phyloP scores from a whole-genome alignment of 2,888 invertebrate genomes.

The Drosophila affinis region DNA sequence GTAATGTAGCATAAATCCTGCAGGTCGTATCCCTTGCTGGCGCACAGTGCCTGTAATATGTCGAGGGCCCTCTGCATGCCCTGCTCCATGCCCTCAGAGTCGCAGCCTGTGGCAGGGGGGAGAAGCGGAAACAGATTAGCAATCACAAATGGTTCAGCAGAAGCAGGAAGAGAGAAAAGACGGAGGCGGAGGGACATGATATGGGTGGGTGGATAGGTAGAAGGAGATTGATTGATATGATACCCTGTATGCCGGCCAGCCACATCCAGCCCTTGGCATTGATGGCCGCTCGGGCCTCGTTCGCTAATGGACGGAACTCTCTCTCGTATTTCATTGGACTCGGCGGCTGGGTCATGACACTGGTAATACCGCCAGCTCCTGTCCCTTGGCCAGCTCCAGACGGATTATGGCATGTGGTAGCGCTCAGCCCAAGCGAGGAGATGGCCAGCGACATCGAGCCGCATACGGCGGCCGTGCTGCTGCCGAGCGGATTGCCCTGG shows the following conservation, averaged over 20 bases:
- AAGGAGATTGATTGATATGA: background rate
- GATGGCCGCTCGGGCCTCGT: conserved; percentile 87
- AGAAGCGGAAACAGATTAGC: background rate
- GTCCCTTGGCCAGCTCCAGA: conserved; percentile 7
- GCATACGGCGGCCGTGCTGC: conserved; percentile 81
- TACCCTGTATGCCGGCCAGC: conserved; percentile 90
- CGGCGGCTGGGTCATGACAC: conserved; percentile 74
- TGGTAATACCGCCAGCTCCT: background rate
- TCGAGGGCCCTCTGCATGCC: conserved; percentile 90
- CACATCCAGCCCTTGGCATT: conserved; percentile 93
- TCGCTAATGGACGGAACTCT: conserved; percentile 86
- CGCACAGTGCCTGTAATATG: conserved; percentile 86
- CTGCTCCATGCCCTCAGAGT: conserved; percentile 85
- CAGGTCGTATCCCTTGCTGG: conserved; percentile 83
- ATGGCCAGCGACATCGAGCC: conserved; percentile 82
- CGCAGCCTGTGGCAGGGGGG: conserved; percentile 84
- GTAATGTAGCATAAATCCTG: conserved; percentile 91
- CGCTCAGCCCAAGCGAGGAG: conserved; percentile 79
- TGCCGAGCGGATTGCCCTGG: conserved; percentile 58
- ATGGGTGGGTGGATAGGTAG: background rate
- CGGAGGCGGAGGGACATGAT: background rate
- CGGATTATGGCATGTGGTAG: conserved; percentile 63
- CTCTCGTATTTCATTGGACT: conserved; percentile 85
- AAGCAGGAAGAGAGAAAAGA: background rate
- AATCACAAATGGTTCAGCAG: background rate